Conservation (phyloP, 2,113 vertebrate genomes). For the Tragelaphus buxtoni region DNA sequence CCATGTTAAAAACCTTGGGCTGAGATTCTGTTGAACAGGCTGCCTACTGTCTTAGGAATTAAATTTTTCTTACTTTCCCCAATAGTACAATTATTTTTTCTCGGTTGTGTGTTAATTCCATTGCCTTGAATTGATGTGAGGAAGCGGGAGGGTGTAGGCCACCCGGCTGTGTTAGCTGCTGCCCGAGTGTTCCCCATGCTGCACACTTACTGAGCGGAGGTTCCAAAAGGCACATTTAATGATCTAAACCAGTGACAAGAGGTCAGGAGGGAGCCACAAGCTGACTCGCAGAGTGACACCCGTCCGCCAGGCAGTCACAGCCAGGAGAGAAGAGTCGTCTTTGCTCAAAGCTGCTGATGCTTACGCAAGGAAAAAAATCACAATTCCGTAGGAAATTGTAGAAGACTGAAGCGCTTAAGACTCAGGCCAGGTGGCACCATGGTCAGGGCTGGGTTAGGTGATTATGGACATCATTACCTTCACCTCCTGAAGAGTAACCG, state of each 20-base stretch:
- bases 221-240: background rate
- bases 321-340: background rate
- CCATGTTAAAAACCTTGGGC: background rate
- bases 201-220: background rate
- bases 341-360: background rate
- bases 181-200: background rate
- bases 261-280: no score
- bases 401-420: background rate
- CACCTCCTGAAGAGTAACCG: background rate
- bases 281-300: background rate
- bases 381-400: fast-evolving
- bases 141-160: background rate
- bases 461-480: background rate
- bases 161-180: background rate
- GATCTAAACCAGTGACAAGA: background rate
- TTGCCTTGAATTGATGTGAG: background rate
- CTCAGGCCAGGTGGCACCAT: background rate
- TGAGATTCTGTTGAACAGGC: background rate
- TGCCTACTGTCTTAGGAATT: background rate
- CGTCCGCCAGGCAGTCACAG: fast-evolving
- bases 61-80: background rate
- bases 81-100: fast-evolving
- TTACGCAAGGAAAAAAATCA: fast-evolving
- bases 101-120: background rate
- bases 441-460: background rate